A percentile compares a stretch with the other conserved stretches of the same genome.
Evolutionary conservation across 2,797 vertebrate species (phyloP).

Genomic region (Rhynchonycteris naso): DNA sequence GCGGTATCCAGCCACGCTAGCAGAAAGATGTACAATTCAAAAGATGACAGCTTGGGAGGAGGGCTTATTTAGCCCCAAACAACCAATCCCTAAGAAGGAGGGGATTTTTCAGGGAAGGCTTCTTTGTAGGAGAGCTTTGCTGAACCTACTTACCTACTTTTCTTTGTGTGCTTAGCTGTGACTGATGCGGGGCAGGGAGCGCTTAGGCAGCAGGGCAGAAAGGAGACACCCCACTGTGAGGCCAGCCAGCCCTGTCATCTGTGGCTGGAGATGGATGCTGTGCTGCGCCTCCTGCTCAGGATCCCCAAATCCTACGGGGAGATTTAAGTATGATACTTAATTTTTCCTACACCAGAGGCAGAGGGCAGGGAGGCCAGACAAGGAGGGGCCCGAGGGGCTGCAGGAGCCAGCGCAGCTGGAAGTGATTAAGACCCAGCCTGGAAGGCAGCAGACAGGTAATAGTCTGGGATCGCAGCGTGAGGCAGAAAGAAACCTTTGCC

Average conservation of each 20-base stretch:
- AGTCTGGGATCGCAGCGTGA: conserved; percentile 4
- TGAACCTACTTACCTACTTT: background rate
- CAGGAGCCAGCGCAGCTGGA: conserved; percentile 70
- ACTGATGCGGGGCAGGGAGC: background rate
- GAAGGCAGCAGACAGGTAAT: conserved; percentile 76
- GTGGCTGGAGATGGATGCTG: conserved; percentile 17
- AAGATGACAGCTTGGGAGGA: background rate
- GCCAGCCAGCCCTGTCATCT: background rate
- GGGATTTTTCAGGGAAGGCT: background rate
- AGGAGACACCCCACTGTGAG: background rate
- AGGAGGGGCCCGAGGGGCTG: conserved; percentile 17
- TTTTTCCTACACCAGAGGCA: conserved; percentile 62
- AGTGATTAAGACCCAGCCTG: conserved; percentile 65
- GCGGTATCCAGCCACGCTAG: background rate
- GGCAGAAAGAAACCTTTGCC: conserved; percentile 69
- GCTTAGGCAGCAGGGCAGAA: background rate
- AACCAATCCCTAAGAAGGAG: background rate
- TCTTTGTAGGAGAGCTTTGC: background rate
- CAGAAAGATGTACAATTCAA: background rate
- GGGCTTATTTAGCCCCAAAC: background rate
- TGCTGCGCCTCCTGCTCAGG: background rate
- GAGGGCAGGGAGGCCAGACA: conserved; percentile 71
- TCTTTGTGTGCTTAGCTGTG: background rate
- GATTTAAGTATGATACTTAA: conserved; percentile 51
- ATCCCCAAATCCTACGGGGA: conserved; percentile 48